Evolutionary conservation across 2,888 invertebrate genomes (phyloP), one percentile per base, ranked within the genome.

Genomic region (Eugnorisma glareosa): DNA sequence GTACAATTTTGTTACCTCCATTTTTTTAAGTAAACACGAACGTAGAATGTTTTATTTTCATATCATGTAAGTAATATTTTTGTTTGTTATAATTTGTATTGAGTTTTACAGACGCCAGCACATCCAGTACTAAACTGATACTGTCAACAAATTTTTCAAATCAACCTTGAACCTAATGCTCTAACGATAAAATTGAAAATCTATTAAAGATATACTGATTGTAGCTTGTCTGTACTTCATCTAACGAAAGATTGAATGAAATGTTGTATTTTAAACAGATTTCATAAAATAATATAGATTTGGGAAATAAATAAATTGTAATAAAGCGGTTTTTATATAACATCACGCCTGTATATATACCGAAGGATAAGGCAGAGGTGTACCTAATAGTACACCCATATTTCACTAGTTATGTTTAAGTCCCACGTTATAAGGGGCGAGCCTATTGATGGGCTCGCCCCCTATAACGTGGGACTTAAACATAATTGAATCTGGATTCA

Each of bases 21-120:
- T 61, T 61, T 61, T 40, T 74, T 24, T 59, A 15, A 31, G 61
- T 61, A 63, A 75, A 64, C 48, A 43, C 31, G 31, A 63, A 61
- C 48, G 73, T 59, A 0, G 4, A 75, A 24, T 37, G 24, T 75
- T 48, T 31, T 5, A 74, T 45, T 59, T 74, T 18, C 6, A 28
- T 31, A 18, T 1, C 3, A 7, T 8, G 35, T n/a, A 7, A 18
- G 35, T n/a, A 7, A 18, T 75, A 13, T 61, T 45, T 59, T 61
- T 37, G 35, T 59, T 74, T 59, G 45, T 48, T 59, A 3, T 18
- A 24, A 45, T 28, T n/a, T 48, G 31, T 37, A 31, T 59, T 21
- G 15, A 11, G 21, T 13, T 10, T 10, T 73, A 35, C 4, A 40
- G 40, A 40, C 10, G 10, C 40, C 40, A 6, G 40, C 40, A 10